phyloP scores from a whole-genome alignment of 2,888 invertebrate species.

The Callimorpha dominula region DNA sequence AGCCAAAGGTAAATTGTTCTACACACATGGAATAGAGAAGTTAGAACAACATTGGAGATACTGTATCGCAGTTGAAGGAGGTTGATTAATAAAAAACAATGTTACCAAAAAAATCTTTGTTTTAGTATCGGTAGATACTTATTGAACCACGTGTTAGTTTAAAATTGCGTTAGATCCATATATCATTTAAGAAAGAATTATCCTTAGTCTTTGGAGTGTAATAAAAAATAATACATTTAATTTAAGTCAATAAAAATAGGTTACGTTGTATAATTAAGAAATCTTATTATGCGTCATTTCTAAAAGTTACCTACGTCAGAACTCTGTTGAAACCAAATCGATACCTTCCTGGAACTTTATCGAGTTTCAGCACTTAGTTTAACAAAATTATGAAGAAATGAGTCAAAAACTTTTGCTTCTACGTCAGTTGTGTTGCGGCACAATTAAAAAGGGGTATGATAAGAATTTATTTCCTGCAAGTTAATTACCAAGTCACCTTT shows the following conservation, averaged over 20 bases:
- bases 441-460: neutral
- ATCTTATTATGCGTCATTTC: constrained; percentile 15
- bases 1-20: too few relatives aligned
- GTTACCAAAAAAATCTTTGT: too few relatives aligned
- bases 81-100: too few relatives aligned
- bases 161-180: too few relatives aligned
- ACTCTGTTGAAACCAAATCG: constrained; percentile 17
- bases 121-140: too few relatives aligned
- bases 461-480: neutral
- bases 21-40: too few relatives aligned
- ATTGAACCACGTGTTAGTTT: too few relatives aligned
- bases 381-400: constrained; percentile 15
- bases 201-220: neutral
- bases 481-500: neutral
- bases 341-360: constrained; percentile 12
- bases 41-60: too few relatives aligned
- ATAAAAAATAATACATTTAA: neutral
- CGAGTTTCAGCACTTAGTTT: constrained; percentile 13
- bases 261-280: constrained; percentile 14
- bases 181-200: neutral
- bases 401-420: neutral
- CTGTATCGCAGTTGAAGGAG: too few relatives aligned
- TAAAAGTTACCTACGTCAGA: constrained; percentile 13
- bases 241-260: neutral
- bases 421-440: constrained; percentile 3